Base-by-base conservation (phyloP, 2,797 vertebrate species). In the Trichosurus vulpecula region DNA sequence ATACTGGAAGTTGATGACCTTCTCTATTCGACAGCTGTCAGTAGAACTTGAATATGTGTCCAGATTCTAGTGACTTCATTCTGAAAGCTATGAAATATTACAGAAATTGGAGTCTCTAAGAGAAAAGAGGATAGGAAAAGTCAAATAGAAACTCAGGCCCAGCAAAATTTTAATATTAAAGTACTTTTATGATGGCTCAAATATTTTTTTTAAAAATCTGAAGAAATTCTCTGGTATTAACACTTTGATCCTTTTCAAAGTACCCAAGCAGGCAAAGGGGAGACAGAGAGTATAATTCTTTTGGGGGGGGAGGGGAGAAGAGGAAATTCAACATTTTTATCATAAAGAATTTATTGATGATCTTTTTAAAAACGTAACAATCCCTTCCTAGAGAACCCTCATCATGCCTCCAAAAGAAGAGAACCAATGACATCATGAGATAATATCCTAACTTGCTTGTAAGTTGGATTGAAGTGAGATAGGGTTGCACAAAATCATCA, bases 81-180 rank as follows among this genome's bases (percentile, higher is more conserved):
- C 5, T 54, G n/a, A 91, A 56, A 55, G 12, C 25, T 81, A 41
- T 81, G 66, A 52, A 66, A 57, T 51, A 66, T 27, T 66, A 4
- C 55, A 81, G 57, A 94, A 90, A 96, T 92, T n/a, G 52, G 52
- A 91, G 93, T 95, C 91, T 91, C n/a, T 41, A 51, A 94, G 54
- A 66, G n/a, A 81, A 47, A 47, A 41, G 19, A 47, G 19, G n/a
- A 81, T 2, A 47, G 66, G n/a, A 81, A 81, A 81, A 47, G 19
- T 47, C 19, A 47, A 81, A 81, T 81, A 19, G 81, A 81, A 4
- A 81, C 66, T 74, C 19, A 81, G n/a, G 4, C n/a, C 61, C 6
- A 47, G n/a, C 6, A 8, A 25, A 81, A 47, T 66, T 41, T 81
- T 81, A 25, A 25, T 47, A 47, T 25, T 47, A 81, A 81, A 81